These are phyloP conservation scores for Aleiodes leptofemur DNA, from an alignment of 2,888 invertebrate genomes.

Conservation along the genomic window DNA sequence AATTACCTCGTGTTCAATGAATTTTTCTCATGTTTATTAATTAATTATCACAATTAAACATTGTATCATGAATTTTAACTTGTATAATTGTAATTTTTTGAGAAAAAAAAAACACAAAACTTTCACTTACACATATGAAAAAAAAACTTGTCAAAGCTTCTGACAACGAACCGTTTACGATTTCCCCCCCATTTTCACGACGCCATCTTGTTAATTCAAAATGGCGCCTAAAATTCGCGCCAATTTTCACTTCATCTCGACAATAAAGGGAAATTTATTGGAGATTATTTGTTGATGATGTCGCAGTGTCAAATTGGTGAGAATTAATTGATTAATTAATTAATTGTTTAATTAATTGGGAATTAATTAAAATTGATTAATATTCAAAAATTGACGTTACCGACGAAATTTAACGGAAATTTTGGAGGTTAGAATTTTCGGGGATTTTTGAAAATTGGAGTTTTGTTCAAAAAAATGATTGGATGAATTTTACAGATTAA, in stretches of 20 bases:
- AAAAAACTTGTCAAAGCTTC: constrained; percentile 26
- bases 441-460: background rate
- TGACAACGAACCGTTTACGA: constrained; percentile 29
- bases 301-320: constrained; percentile 43
- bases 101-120: constrained; percentile 2
- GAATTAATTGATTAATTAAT: background rate
- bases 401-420: background rate
- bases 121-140: constrained; percentile 34
- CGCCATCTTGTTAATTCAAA: constrained; percentile 21
- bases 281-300: constrained; percentile 2
- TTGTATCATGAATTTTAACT: background rate
- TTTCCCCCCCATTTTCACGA: constrained; percentile 11
- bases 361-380: background rate
- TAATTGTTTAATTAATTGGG: background rate
- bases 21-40: background rate
- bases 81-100: background rate
- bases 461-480: background rate
- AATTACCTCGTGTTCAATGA: background rate
- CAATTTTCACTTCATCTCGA: background rate
- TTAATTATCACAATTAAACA: background rate
- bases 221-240: constrained; percentile 8
- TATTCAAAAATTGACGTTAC: no score
- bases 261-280: background rate
- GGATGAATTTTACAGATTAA: no score
- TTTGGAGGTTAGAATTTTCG: constrained; percentile 6